These are phyloP conservation scores for Synergus itoensis DNA, from an alignment of 2,888 invertebrate genomes.

Conservation along the genomic window DNA sequence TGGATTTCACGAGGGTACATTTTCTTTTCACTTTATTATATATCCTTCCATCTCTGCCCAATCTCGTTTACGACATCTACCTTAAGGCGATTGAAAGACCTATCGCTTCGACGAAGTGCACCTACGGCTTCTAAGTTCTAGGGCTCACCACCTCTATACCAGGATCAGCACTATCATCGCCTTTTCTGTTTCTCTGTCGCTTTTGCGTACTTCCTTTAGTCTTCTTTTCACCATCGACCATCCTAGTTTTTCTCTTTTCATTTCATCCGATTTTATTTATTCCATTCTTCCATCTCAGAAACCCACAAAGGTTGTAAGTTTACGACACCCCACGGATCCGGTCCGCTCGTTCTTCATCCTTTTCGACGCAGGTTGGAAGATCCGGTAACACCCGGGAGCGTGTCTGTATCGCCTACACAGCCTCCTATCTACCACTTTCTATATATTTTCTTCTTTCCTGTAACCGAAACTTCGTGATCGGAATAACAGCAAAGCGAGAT, in stretches of 20 bases:
- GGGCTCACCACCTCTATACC: background rate
- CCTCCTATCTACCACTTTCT: conserved; percentile 10
- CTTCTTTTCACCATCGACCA: conserved; percentile 41
- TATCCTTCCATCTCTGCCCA: conserved; percentile 32
- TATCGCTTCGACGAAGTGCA: background rate
- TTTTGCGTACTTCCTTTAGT: conserved; percentile 43
- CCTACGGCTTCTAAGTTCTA: background rate
- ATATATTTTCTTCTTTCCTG: conserved; percentile 42
- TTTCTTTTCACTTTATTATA: conserved; percentile 35
- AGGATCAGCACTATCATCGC: conserved; percentile 8
- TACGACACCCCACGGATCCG: conserved; percentile 52
- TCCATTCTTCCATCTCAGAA: conserved; percentile 42
- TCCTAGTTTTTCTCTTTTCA: conserved; percentile 19
- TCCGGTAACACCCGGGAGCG: conserved; percentile 30
- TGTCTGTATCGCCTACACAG: conserved; percentile 27
- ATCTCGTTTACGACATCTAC: conserved; percentile 33
- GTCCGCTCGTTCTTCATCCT: conserved; percentile 52
- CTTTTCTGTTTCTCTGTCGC: conserved; percentile 46
- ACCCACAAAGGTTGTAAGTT: conserved; percentile 44
- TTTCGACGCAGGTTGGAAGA: conserved; percentile 47
- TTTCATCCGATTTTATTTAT: conserved; percentile 48
- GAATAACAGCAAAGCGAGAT: conserved; percentile 55
- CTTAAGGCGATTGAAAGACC: conserved; percentile 33
- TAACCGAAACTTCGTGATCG: conserved; percentile 56
- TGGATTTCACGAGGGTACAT: conserved; percentile 35